Evolutionary conservation across 2,113 vertebrate species (phyloP).

Genomic region (Carlito syrichta): DNA sequence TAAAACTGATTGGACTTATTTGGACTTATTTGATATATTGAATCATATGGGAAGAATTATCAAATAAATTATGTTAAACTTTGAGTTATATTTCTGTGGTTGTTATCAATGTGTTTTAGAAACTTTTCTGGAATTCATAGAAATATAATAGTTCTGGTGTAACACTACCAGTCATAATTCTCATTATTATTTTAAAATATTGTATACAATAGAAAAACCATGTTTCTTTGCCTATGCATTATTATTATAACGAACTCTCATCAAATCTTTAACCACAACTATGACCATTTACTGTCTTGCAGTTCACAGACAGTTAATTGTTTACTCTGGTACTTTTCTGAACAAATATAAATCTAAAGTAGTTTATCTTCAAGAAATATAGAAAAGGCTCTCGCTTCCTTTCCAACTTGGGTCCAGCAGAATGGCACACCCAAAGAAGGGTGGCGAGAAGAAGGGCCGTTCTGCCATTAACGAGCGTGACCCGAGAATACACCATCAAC

Average conservation of each 20-base stretch:
- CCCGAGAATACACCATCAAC: too few species aligned
- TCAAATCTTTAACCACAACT: background rate
- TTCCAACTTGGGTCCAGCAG: too few species aligned
- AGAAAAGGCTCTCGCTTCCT: too few species aligned
- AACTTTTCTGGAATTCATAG: background rate
- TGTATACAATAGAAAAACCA: background rate
- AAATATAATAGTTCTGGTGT: background rate
- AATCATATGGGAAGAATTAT: background rate
- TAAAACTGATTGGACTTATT: background rate
- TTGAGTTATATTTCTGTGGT: background rate
- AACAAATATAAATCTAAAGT: background rate
- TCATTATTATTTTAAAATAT: background rate
- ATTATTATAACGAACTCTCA: background rate
- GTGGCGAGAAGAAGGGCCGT: too few species aligned
- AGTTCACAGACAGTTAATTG: background rate
- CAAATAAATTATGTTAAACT: background rate
- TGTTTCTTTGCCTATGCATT: background rate
- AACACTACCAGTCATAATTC: background rate
- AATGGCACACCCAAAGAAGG: too few species aligned
- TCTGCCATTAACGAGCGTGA: too few species aligned
- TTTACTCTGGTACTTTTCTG: background rate
- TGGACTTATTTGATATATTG: background rate
- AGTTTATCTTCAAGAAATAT: background rate
- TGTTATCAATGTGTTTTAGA: background rate
- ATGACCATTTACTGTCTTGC: background rate